These are phyloP conservation scores for Gibbula magus DNA, from an alignment of 2,888 invertebrate species.

Conservation along the genomic window DNA sequence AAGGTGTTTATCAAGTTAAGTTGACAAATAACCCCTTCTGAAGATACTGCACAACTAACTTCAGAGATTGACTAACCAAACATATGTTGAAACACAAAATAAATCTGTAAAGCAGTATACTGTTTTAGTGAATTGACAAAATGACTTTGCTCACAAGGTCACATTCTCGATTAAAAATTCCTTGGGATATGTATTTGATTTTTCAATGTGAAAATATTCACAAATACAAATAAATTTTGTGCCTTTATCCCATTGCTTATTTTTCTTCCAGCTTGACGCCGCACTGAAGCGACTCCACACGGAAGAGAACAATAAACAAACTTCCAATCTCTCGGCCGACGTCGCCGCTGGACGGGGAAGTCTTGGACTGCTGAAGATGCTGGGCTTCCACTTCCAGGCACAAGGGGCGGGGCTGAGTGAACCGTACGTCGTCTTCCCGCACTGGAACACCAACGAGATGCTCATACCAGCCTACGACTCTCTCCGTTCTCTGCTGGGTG, in stretches of 20 bases:
- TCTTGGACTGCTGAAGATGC: constrained; percentile 62
- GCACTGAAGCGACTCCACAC: constrained; percentile 68
- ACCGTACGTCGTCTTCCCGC: constrained; percentile 70
- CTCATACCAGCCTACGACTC: constrained; percentile 68
- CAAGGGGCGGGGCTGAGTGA: constrained; percentile 51
- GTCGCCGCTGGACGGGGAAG: constrained; percentile 49
- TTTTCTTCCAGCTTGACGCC: constrained; percentile 61
- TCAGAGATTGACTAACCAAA: no score
- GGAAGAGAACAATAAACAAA: constrained; percentile 62
- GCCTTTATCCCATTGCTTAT: neutral
- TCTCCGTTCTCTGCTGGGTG: constrained; percentile 61
- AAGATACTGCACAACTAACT: no score
- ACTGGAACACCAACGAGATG: constrained; percentile 70
- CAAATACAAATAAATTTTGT: no score
- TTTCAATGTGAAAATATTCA: no score
- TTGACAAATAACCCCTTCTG: no score
- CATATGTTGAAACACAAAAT: no score
- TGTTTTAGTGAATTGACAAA: no score
- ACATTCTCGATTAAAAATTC: no score
- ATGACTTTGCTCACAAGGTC: no score
- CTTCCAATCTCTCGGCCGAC: constrained; percentile 49
- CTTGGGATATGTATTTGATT: no score
- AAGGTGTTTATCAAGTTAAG: no score
- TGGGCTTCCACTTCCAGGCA: constrained; percentile 72
- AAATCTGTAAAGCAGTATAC: no score